These are phyloP conservation scores for Apamea sordens DNA, from an alignment of 2,888 invertebrate species.

Conservation along the genomic window DNA sequence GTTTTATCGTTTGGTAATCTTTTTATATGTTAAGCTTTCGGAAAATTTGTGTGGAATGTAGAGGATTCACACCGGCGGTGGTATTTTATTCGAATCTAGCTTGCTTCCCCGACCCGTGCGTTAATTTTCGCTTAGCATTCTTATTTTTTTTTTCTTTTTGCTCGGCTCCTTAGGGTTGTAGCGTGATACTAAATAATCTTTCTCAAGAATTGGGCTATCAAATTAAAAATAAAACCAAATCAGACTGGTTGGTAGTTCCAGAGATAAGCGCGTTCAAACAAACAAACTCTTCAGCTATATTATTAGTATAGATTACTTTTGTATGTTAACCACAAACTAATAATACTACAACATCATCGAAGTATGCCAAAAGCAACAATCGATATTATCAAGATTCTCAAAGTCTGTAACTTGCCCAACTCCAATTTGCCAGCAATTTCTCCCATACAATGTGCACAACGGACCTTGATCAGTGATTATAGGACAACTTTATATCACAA, in stretches of 20 bases:
- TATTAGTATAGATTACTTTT: background rate
- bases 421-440: slow-evolving; percentile 55
- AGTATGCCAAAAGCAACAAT: slow-evolving; percentile 14
- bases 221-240: background rate
- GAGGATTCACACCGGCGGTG: slow-evolving; percentile 13
- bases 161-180: background rate
- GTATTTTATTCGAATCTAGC: slow-evolving; percentile 6
- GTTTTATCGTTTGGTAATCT: slow-evolving; percentile 37
- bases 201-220: too few species aligned
- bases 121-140: background rate
- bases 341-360: background rate
- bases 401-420: slow-evolving; percentile 35
- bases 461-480: slow-evolving; percentile 48
- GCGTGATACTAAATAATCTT: background rate
- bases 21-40: slow-evolving; percentile 43
- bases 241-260: background rate
- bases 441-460: slow-evolving; percentile 36
- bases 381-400: slow-evolving; percentile 28
- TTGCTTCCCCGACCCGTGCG: too few species aligned
- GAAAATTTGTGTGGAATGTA: slow-evolving; percentile 32
- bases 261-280: background rate
- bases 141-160: background rate
- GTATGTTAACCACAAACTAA: background rate
- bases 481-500: slow-evolving; percentile 51
- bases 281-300: background rate